Conservation (phyloP, 2,888 invertebrate species). For the Abscondita cerata region DNA sequence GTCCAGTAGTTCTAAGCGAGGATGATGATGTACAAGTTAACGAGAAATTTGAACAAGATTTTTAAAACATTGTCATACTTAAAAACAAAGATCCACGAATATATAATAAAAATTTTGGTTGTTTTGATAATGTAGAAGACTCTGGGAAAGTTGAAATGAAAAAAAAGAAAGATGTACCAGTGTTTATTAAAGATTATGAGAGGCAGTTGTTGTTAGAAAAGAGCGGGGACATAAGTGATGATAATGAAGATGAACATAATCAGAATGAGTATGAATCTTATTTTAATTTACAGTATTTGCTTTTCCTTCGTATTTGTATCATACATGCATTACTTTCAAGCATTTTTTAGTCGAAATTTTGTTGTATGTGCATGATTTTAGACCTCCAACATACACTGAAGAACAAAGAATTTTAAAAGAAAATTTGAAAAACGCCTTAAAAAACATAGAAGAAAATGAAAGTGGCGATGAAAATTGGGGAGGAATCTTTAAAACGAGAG, state of each 20-base stretch:
- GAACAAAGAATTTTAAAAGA: constrained; percentile 72
- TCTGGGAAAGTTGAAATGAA: constrained; percentile 17
- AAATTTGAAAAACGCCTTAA: constrained; percentile 65
- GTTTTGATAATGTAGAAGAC: constrained; percentile 63
- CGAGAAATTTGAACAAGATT: constrained; percentile 80
- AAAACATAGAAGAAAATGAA: constrained; percentile 58
- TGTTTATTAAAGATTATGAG: constrained; percentile 82
- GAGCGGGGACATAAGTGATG: constrained; percentile 64
- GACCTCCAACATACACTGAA: constrained; percentile 67
- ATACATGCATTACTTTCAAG: too few species aligned
- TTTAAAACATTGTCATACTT: constrained; percentile 86
- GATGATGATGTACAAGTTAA: constrained; percentile 73
- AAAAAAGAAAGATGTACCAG: constrained; percentile 53
- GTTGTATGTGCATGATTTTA: constrained; percentile 9
- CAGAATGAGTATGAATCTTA: not conserved
- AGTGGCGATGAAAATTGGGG: constrained; percentile 63
- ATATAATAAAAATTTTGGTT: constrained; percentile 77
- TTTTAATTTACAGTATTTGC: constrained; percentile 1
- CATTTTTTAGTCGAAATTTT: too few species aligned
- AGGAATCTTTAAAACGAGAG: constrained; percentile 63
- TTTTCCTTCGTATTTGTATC: too few species aligned
- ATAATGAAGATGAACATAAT: constrained; percentile 46
- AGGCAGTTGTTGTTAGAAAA: constrained; percentile 75
- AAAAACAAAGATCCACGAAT: constrained; percentile 90
- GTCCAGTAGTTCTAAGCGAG: constrained; percentile 60